phyloP scores from a whole-genome alignment of 2,797 vertebrate genomes.

The Helarctos malayanus region DNA sequence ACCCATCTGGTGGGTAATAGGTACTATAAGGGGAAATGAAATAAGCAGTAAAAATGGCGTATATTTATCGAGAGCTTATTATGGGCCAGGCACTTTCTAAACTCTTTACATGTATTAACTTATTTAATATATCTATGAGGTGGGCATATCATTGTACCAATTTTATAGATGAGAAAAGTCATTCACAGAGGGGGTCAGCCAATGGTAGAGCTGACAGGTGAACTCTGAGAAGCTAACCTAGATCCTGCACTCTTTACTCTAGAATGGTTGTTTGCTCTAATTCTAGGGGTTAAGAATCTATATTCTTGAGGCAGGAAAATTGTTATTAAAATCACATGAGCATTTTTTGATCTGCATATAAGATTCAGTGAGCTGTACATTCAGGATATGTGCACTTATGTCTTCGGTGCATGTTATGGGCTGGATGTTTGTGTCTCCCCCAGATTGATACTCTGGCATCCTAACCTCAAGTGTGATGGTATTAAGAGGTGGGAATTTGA shows the following conservation, averaged over 20 bases:
- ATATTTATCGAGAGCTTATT: slow-evolving; percentile 63
- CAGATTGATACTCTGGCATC: neutral
- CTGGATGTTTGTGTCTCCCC: neutral
- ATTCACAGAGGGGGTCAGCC: neutral
- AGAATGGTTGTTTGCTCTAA: neutral
- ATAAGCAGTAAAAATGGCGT: slow-evolving; percentile 68
- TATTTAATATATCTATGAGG: slow-evolving; percentile 42
- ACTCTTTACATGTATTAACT: slow-evolving; percentile 24
- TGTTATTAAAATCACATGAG: neutral
- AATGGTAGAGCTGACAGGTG: neutral
- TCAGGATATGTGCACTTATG: neutral
- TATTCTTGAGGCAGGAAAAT: neutral
- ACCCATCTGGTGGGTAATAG: slow-evolving; percentile 71
- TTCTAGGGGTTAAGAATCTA: neutral
- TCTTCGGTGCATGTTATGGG: neutral
- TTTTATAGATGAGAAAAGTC: neutral
- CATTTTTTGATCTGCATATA: neutral
- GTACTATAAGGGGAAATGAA: slow-evolving; percentile 70
- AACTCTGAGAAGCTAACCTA: neutral
- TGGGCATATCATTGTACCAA: neutral
- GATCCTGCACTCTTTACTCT: neutral
- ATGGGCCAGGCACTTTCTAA: neutral
- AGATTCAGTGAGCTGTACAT: neutral
- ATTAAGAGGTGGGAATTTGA: neutral
- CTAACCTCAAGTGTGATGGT: neutral